Evolutionary conservation across 2,797 vertebrate genomes (phyloP).

Genomic region (Gymnodraco acuticeps): DNA sequence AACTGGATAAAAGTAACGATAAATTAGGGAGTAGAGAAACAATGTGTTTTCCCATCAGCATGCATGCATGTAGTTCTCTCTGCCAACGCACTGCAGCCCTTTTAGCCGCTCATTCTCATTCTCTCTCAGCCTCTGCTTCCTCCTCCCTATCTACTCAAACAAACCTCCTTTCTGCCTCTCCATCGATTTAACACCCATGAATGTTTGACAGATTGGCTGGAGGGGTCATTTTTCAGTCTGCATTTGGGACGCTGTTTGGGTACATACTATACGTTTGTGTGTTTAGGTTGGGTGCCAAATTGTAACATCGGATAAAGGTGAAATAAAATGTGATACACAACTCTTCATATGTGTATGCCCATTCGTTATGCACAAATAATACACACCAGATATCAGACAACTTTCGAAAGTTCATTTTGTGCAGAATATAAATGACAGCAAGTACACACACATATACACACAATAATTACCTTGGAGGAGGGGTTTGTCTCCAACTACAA

Average conservation of each 20-base stretch:
- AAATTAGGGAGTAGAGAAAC: not conserved
- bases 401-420: not conserved
- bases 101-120: slow-evolving; percentile 4
- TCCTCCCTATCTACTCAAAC: slow-evolving; percentile 47
- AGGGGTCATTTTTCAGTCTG: slow-evolving; percentile 36
- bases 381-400: not conserved
- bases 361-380: not conserved
- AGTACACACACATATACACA: not conserved
- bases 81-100: slow-evolving; percentile 19
- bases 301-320: slow-evolving; percentile 8
- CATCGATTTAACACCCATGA: slow-evolving; percentile 43
- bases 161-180: slow-evolving; percentile 36
- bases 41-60: slow-evolving; percentile 9
- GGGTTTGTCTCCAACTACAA: slow-evolving; percentile 13
- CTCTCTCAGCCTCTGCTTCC: slow-evolving; percentile 2
- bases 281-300: slow-evolving; percentile 18
- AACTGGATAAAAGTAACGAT: too few relatives aligned
- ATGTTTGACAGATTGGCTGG: slow-evolving; percentile 48
- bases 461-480: slow-evolving; percentile 1
- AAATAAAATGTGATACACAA: slow-evolving; percentile 11
- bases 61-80: slow-evolving; percentile 6
- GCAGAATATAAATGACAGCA: not conserved
- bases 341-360: slow-evolving; percentile 10
- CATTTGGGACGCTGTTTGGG: slow-evolving; percentile 7
- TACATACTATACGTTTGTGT: not conserved